Conservation (phyloP, 2,113 vertebrate species). For the Toxotes chatareus region DNA sequence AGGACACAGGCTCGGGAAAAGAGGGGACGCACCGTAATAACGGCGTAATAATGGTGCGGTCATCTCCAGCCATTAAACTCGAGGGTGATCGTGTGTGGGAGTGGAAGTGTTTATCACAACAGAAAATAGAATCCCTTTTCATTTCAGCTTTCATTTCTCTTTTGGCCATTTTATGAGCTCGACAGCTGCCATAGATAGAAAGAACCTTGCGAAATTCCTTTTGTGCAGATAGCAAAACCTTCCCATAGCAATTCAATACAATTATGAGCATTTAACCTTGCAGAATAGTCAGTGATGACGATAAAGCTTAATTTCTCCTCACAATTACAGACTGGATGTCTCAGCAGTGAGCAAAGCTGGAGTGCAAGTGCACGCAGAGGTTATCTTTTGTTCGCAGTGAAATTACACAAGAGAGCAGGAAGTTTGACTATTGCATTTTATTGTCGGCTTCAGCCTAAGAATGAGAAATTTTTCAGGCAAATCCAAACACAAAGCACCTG, state of each 20-base stretch:
- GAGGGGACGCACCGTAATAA: constrained; percentile 12
- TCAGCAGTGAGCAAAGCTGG: constrained; percentile 24
- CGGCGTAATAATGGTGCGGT: constrained; percentile 18
- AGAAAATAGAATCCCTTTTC: constrained; percentile 36
- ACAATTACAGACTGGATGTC: constrained; percentile 22
- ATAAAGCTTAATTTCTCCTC: constrained; percentile 6
- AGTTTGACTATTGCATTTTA: constrained; percentile 43
- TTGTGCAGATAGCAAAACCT: constrained; percentile 22
- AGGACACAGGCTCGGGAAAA: constrained; percentile 23
- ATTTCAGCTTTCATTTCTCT: constrained; percentile 59
- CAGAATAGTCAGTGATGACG: constrained; percentile 3
- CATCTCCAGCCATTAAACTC: constrained; percentile 36
- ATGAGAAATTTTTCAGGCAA: constrained; percentile 32
- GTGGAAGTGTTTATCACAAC: constrained; percentile 51
- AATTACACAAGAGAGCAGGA: constrained; percentile 50
- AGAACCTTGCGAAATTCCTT: constrained; percentile 17
- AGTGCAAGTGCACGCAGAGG: constrained; percentile 27
- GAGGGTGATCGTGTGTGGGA: constrained; percentile 7
- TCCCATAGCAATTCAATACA: constrained; percentile 24
- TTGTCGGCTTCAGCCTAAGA: constrained; percentile 18
- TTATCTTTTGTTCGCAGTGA: constrained; percentile 30
- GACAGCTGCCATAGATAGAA: constrained; percentile 22
- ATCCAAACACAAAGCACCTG: constrained; percentile 67
- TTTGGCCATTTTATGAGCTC: constrained; percentile 2
- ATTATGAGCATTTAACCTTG: constrained; percentile 16